Base-by-base conservation (phyloP, 2,888 invertebrate species). In the Tiliacea citrago region DNA sequence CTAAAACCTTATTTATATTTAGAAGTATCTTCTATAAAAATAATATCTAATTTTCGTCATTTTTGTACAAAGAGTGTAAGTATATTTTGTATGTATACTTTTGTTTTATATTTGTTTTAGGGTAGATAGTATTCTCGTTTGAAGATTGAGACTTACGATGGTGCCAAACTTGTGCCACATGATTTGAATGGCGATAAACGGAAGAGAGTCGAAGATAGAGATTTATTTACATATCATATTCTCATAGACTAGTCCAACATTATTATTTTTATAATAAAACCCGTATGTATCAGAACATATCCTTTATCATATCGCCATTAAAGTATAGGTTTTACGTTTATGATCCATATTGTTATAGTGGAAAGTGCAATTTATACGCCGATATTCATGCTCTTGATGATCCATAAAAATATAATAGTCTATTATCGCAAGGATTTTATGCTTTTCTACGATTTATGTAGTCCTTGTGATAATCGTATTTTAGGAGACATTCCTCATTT, bases 241-340 rank as follows among this genome's bases (percentile, higher is more conserved):
- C 75, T 77, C 62, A 45, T 85, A 77, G 58, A 66, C 71, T 87
- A 85, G 82, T 82, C 70, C 82, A 77, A 83, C 82, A 71, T 81
- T 78, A 73, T 86, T 71, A 69, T 72, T 77, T 82, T 74, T 77
- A 72, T 84, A 73, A 24, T 78, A 68, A 67, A 75, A 68, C 60
- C 73, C 42, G 9, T 81, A 81, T 78, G 60, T 84, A 81, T 84
- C 81, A 63, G 75, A 82, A 90, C 93, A 94, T 94, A 94, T 94
- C 94, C 89, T 89, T 88, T 87, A 89, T 89, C 94, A 94, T 94
- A 94, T 94, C 94, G 88, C 85, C 88, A 86, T 88, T 88, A 89
- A 88, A 90, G 74, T 67, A 87, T 89, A 88, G 89, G 88, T 88
- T 91, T 92, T 90, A 88, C 86, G 90, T 92, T 93, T 92, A 92